These are phyloP conservation scores for Mimachlamys varia DNA, from an alignment of 2,888 invertebrate species.

Conservation along the genomic window DNA sequence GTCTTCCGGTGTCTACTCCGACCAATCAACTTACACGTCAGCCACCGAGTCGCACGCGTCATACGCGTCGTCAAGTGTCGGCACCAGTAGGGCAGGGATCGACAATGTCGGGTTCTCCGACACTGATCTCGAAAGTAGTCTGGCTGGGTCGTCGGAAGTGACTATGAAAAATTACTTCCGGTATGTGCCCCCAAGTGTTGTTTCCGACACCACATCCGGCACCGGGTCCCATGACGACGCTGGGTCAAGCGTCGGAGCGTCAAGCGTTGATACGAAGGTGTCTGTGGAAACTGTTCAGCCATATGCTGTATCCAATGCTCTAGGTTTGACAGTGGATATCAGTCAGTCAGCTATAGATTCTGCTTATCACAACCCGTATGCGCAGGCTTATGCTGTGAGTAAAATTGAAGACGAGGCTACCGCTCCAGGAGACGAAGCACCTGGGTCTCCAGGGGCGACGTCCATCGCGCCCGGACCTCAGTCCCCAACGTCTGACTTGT, in stretches of 20 bases:
- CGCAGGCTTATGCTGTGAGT: constrained; percentile 16
- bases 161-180: constrained; percentile 22
- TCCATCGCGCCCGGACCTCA: background rate
- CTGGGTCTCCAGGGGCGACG: background rate
- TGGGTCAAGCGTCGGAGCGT: background rate
- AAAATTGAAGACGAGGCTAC: background rate
- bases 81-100: background rate
- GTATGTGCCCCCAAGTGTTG: background rate
- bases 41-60: background rate
- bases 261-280: background rate
- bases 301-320: constrained; percentile 19
- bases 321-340: background rate
- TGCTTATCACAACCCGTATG: constrained; percentile 32
- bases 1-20: background rate
- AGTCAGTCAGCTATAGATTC: constrained; percentile 23
- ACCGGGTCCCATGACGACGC: background rate
- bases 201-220: background rate
- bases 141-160: background rate
- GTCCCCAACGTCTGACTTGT: background rate
- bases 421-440: background rate
- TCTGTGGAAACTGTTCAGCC: background rate
- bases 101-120: background rate
- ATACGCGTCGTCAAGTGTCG: background rate
- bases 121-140: constrained; percentile 7
- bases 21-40: background rate